phyloP scores from a whole-genome alignment of 2,113 vertebrate genomes.

The Cynoglossus semilaevis region DNA sequence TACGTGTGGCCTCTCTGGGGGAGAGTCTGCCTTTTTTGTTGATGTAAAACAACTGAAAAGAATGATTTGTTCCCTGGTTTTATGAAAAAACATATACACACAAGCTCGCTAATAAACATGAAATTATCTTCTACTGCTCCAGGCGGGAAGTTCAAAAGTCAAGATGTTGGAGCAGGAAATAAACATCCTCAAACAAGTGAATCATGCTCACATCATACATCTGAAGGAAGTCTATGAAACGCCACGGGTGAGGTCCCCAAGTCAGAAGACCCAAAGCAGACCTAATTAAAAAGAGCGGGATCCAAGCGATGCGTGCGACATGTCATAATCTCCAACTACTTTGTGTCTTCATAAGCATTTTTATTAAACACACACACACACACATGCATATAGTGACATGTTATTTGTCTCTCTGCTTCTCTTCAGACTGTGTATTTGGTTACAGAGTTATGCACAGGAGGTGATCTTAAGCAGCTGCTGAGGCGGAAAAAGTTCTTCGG shows the following conservation, averaged over 20 bases:
- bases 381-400: slow-evolving; percentile 12
- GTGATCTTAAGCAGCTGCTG: slow-evolving; percentile 81
- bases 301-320: slow-evolving; percentile 20
- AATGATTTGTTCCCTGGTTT: no score
- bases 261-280: slow-evolving; percentile 9
- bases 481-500: slow-evolving; percentile 73
- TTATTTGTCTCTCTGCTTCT: slow-evolving; percentile 37
- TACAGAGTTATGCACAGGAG: slow-evolving; percentile 83
- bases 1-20: slow-evolving; percentile 18
- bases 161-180: slow-evolving; percentile 83
- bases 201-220: slow-evolving; percentile 82
- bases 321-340: slow-evolving; percentile 7
- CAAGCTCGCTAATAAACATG: background rate
- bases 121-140: slow-evolving; percentile 23
- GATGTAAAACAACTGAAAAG: background rate
- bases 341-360: slow-evolving; percentile 12
- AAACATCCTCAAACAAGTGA: slow-evolving; percentile 81
- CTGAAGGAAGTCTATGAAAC: slow-evolving; percentile 84
- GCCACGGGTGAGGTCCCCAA: slow-evolving; percentile 71
- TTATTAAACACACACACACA: slow-evolving; percentile 18
- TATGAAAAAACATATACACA: no score
- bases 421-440: slow-evolving; percentile 83
- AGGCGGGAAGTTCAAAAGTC: slow-evolving; percentile 83
- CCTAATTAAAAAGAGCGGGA: slow-evolving; percentile 18
- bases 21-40: slow-evolving; percentile 23